Evolutionary conservation across 2,888 invertebrate genomes (phyloP), one percentile per base, ranked within the genome.

Genomic region (Trachelus troglodyta): DNA sequence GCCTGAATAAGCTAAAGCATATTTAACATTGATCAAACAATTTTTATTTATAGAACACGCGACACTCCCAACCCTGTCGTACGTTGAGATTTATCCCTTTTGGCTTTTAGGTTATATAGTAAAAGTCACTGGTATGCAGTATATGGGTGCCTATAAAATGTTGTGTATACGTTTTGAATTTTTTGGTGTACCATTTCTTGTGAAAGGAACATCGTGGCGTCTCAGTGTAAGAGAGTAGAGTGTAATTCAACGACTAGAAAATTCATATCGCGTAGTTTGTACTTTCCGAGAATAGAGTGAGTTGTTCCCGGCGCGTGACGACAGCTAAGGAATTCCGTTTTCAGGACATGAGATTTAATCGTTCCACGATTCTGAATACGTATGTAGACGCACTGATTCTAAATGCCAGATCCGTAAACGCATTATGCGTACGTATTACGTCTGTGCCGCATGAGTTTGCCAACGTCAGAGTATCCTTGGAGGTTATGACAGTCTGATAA

Each of bases 1-100:
- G 56, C 56, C 56, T 23, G 23, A 56, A 56, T 56, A 56, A 15
- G 23, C 56, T 56, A 2, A 23, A 23, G 34, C 74, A n/a, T 74
- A 11, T 69, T 11, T 80, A 69, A 12, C 79, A 84, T 85, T 79
- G 83, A 85, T 79, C 84, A 84, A 85, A 85, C 84, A 83, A 30
- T 71, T 79, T 81, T 84, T 82, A 79, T 79, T 81, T 74, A 79
- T 78, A 77, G 69, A 69, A 69, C 77, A 33, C 69, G 76, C 33
- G 56, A 56, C 56, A 56, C 15, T 56, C 23, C 56, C 56, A 56
- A 23, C 56, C 6, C 6, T 56, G 23, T 56, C 56, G 56, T 23
- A 56, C 56, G 56, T 56, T 23, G 56, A 23, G 56, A 56, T 56
- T 56, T 23, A 56, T 56, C 56, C 56, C 23, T 56, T 56, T 56